These are phyloP conservation scores for Dinomys branickii DNA, from an alignment of 2,113 vertebrate genomes.

Conservation along the genomic window DNA sequence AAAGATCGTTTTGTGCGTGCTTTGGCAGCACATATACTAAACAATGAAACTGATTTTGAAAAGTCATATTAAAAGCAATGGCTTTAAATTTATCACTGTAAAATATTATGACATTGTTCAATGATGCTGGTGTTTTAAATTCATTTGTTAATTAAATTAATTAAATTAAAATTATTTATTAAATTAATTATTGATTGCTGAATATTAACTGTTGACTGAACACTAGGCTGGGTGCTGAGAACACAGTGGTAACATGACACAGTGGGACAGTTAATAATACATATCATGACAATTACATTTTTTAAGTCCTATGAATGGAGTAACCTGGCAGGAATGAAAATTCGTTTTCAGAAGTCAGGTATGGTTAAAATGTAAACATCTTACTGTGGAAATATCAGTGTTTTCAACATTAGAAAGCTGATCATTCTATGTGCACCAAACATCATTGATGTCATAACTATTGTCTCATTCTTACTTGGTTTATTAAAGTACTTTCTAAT, in stretches of 20 bases:
- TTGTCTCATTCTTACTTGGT: neutral
- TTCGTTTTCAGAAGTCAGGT: neutral
- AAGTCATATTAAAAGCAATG: neutral
- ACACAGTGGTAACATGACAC: neutral
- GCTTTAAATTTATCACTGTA: neutral
- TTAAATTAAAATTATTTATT: constrained; percentile 40
- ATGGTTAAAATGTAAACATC: neutral
- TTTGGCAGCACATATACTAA: too few relatives aligned
- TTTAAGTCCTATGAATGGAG: neutral
- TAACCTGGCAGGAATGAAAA: neutral
- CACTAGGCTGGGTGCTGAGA: neutral
- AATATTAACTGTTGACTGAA: constrained; percentile 1
- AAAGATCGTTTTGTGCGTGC: too few relatives aligned
- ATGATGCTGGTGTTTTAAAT: neutral
- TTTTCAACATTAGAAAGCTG: neutral
- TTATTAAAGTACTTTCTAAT: neutral
- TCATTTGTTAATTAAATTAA: constrained; percentile 5
- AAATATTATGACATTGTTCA: neutral
- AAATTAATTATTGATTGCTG: neutral
- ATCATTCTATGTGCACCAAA: neutral
- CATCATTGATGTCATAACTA: neutral
- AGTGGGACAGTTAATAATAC: neutral
- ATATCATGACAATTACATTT: neutral
- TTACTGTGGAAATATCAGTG: neutral
- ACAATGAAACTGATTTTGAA: constrained; percentile 36